phyloP scores from a whole-genome alignment of 2,797 vertebrate genomes.

The Pantherophis alleghaniensis region DNA sequence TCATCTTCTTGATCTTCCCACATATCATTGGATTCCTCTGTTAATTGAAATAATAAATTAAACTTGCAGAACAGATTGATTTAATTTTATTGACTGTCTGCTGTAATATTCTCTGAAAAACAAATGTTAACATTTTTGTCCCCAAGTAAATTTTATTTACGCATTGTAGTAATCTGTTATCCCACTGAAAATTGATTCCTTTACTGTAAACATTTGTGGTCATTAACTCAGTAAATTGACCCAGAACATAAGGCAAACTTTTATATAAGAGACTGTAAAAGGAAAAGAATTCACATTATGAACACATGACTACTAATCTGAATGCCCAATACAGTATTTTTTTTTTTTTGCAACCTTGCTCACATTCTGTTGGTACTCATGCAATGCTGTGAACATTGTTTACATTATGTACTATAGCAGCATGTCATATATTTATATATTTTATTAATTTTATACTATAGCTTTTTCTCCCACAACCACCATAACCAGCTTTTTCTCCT shows the following conservation, averaged over 20 bases:
- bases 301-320: neutral
- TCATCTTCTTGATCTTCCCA: constrained; percentile 94
- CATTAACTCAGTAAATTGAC: neutral
- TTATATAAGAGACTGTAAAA: neutral
- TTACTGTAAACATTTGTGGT: neutral
- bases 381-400: neutral
- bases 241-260: neutral
- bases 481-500: too few species aligned
- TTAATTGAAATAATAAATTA: constrained; percentile 20
- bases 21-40: constrained; percentile 90
- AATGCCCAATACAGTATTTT: neutral
- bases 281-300: neutral
- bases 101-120: neutral
- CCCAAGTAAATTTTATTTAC: neutral
- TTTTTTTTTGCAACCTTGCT: neutral
- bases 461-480: neutral
- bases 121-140: neutral
- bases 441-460: neutral
- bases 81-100: neutral
- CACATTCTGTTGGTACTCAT: neutral
- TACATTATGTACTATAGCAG: neutral
- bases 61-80: neutral
- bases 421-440: neutral
- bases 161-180: neutral
- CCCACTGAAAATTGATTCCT: neutral